Conservation (phyloP, 2,888 invertebrate genomes). For the Thymelicus lineola region DNA sequence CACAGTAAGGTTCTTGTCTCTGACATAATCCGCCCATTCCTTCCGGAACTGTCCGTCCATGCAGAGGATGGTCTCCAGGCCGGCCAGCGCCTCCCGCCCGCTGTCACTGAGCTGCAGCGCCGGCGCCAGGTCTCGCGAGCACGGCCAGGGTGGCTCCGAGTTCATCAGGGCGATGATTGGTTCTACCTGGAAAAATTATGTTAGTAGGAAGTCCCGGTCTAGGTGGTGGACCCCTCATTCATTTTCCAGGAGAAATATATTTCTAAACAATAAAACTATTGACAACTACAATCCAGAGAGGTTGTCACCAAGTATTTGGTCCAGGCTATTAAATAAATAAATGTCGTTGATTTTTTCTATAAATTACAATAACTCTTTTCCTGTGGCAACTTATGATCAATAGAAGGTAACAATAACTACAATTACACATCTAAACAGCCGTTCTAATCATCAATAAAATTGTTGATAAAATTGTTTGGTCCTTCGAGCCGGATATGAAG, state of each 20-base stretch:
- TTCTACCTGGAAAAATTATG: conserved; percentile 57
- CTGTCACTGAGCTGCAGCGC: conserved; percentile 58
- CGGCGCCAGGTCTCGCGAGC: conserved; percentile 68
- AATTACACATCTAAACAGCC: no score
- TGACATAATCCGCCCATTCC: conserved; percentile 75
- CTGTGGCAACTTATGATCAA: no score
- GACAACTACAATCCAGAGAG: no score
- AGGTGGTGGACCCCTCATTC: no score
- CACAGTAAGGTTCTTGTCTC: conserved; percentile 50
- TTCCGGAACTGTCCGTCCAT: conserved; percentile 62
- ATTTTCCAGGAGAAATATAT: no score
- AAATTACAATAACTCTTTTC: no score
- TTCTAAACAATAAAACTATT: no score
- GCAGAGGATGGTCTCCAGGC: conserved; percentile 78
- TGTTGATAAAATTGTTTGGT: background rate
- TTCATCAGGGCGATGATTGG: conserved; percentile 71
- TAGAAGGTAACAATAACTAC: no score
- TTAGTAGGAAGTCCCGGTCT: no score
- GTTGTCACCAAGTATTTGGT: no score
- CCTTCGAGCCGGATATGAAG: background rate
- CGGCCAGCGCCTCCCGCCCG: conserved; percentile 61
- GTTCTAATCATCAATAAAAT: background rate
- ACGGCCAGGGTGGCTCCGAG: conserved; percentile 78
- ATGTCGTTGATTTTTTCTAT: no score
- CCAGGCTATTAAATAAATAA: no score